phyloP scores from a whole-genome alignment of 2,113 vertebrate genomes.

The Dermatemys mawii region DNA sequence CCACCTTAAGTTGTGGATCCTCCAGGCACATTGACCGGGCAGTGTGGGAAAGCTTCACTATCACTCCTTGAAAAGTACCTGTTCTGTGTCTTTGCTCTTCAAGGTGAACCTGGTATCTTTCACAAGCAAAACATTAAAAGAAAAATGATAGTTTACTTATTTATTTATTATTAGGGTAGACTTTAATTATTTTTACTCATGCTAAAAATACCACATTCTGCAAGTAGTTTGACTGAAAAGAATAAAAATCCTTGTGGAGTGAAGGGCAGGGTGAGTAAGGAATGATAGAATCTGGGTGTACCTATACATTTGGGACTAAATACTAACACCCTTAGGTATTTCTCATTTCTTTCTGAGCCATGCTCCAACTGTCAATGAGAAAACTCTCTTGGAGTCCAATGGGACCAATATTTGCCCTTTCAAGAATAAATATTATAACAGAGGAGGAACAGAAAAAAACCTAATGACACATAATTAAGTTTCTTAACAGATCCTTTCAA shows the following conservation, averaged over 20 bases:
- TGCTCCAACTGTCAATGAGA: not conserved
- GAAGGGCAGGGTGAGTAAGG: not conserved
- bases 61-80: not conserved
- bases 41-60: not conserved
- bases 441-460: not conserved
- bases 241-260: not conserved
- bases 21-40: not conserved
- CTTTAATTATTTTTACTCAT: not conserved
- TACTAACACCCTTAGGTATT: too few species aligned
- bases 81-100: not conserved
- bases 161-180: not conserved
- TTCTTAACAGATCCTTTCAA: too few species aligned
- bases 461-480: not conserved
- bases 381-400: not conserved
- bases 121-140: not conserved
- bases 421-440: not conserved
- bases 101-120: not conserved
- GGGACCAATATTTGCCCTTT: not conserved
- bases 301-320: not conserved
- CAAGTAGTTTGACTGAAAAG: not conserved
- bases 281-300: too few species aligned
- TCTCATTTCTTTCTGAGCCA: not conserved
- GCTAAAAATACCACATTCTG: not conserved
- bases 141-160: not conserved
- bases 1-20: not conserved